Evolutionary conservation across 2,888 invertebrate species (phyloP), one percentile per base, ranked within the genome.

Genomic region (Ochropacha duplaris): DNA sequence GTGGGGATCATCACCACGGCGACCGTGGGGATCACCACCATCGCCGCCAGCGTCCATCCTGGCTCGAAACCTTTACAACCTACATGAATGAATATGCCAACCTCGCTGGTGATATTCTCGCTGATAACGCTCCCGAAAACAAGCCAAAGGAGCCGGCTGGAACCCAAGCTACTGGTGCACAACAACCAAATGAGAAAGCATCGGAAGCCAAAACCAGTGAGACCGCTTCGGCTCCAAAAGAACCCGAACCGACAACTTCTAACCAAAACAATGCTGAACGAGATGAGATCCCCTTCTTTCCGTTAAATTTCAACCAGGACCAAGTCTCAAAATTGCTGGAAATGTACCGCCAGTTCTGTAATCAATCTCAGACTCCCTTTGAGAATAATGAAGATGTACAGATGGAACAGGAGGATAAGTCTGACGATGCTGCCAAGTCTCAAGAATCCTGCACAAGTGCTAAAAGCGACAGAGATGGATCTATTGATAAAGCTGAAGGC

Each of bases 61-160:
- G 94, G 94, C 72, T 94, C 4, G 90, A 94, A 1, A 87, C 87
- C 28, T 87, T 94, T 57, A 74, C 88, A 6, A 86, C 84, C 9
- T 93, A 93, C 67, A 84, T 94, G 79, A 93, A 94, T 61, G 93
- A 94, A 68, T 94, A 93, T 78, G 88, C 93, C 9, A 92, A 93
- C 68, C 79, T 94, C 0, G 90, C 93, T 0, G 92, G 90, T 1
- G 90, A 92, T 61, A 71, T 86, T 12, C 44, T 44, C 19, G 6
- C 44, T 19, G 82, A 82, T 59, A 61, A 72, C 54, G 59, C 78
- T 56, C 50, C 58, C 6, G 69, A 77, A 2, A 60, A 69, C n/a
- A 71, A 74, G 50, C 50, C 74, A 54, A 39, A 68, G 54, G 64
- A 71, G 60, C 56, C 66, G 22, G 58, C 64, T 55, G 57, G 63